Conservation (phyloP, 2,113 vertebrate genomes). For the Callaeas wilsoni region DNA sequence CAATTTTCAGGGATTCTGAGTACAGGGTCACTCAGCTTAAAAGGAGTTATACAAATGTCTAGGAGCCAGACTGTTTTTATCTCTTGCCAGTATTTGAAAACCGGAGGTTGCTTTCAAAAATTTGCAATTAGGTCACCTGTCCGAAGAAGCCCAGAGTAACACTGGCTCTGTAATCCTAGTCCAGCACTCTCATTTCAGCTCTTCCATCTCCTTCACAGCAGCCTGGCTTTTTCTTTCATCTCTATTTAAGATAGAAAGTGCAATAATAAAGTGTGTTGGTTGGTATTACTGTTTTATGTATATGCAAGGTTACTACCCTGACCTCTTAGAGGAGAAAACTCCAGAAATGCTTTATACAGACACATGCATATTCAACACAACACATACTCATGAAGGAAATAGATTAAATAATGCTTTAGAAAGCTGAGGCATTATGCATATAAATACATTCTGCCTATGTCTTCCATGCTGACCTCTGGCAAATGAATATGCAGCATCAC, state of each 20-base stretch:
- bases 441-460: slow-evolving; percentile 28
- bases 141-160: background rate
- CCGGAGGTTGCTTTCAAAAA: background rate
- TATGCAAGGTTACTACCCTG: background rate
- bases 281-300: background rate
- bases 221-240: background rate
- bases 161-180: background rate
- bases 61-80: background rate
- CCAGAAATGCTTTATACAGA: background rate
- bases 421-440: slow-evolving; percentile 18
- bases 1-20: background rate
- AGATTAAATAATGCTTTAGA: slow-evolving; percentile 59
- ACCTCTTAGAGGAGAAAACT: background rate
- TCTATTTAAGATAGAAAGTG: background rate
- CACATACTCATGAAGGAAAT: slow-evolving; percentile 27
- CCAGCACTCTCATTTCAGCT: background rate
- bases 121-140: background rate
- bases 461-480: slow-evolving; percentile 22
- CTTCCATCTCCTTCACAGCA: background rate
- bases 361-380: slow-evolving; percentile 43
- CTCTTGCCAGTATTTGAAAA: background rate
- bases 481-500: slow-evolving; percentile 55
- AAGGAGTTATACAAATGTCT: background rate
- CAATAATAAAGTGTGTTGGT: background rate
- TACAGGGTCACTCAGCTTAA: background rate